Evolutionary conservation across 2,888 invertebrate species (phyloP), one percentile per base, ranked within the genome.

Genomic region (Rotaria socialis): DNA sequence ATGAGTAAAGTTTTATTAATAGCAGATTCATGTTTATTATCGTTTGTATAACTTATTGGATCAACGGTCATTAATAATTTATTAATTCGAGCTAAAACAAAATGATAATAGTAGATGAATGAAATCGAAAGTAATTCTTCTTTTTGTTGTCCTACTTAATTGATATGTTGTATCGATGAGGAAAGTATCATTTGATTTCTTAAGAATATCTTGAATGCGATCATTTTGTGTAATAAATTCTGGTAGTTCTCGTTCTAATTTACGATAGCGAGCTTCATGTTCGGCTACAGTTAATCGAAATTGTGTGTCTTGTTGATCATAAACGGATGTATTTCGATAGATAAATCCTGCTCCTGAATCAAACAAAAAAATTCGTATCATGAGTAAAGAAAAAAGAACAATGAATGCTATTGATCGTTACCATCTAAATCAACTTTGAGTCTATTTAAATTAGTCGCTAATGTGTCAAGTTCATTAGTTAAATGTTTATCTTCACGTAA

Each of bases 401-500:
- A n/a, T 43, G 2, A 43, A 10, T 10, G 47, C 6, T 47, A 2
- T 75, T 75, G 19, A 75, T 80, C 24, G 1, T 43, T 80, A 80
- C 80, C 22, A 4, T 80, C 2, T 47, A 80, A n/a, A 80, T 80
- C 80, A 14, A 14, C n/a, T 80, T 80, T 22, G 4, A 80, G n/a
- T 47, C 47, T 47, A 47, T 80, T 80, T 47, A 80, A 47, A 80
- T 80, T 47, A 24, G 2, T 80, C 10, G 80, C 47, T 47, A 80
- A 47, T 80, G 47, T 2, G 47, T 80, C 80, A 47, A 80, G 47
- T 80, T 80, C 80, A 47, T 4, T n/a, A 24, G 80, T 80, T 80
- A 80, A 80, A 24, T 35, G 24, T 47, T 80, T 80, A 80, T 80
- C 80, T 80, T 80, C 80, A 24, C 47, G 43, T 80, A 80, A 80